Evolutionary conservation across 2,888 invertebrate genomes (phyloP), one percentile per base, ranked within the genome.

Genomic region (Mythimna lalbum): DNA sequence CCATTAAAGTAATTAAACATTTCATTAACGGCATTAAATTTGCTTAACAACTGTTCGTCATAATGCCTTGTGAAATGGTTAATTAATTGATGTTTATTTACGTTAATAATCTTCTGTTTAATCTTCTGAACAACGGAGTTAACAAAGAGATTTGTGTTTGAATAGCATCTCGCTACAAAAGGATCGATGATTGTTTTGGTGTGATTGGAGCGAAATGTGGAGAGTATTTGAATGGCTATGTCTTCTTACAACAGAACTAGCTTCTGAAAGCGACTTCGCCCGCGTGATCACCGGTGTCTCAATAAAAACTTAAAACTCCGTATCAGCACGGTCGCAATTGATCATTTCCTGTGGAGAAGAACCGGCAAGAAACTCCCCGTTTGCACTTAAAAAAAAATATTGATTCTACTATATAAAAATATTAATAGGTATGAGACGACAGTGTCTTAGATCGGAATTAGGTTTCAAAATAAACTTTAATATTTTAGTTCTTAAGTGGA

Each of bases 51-150:
- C 80, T 78, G 83, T 83, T 76, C 76, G 81, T 86, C 87, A 87
- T 88, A 85, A 87, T 87, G 87, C 75, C 82, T 87, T 87, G 87
- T 86, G 77, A 88, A 85, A 82, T 73, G 72, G 76, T 43, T 73
- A 82, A 90, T 90, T 89, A 86, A 90, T 89, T 88, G 84, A 78
- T 69, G 80, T 83, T 73, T 69, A 66, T 77, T 69, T 71, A 68
- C 47, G 55, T 21, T 12, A 53, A 61, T 63, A 64, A 76, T 67
- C 50, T 59, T 39, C 33, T 57, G 52, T 69, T 39, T 55, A 36
- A 60, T 61, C 64, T 62, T 17, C 5, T 67, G 5, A 67, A 67
- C 7, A 60, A 62, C 7, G 23, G 14, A 70, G 31, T 66, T 36
- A 57, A 74, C 50, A 67, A 78, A 53, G 49, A 59, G 61, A 47